These are phyloP conservation scores for Sicus ferrugineus DNA, from an alignment of 2,888 invertebrate species.

Conservation along the genomic window DNA sequence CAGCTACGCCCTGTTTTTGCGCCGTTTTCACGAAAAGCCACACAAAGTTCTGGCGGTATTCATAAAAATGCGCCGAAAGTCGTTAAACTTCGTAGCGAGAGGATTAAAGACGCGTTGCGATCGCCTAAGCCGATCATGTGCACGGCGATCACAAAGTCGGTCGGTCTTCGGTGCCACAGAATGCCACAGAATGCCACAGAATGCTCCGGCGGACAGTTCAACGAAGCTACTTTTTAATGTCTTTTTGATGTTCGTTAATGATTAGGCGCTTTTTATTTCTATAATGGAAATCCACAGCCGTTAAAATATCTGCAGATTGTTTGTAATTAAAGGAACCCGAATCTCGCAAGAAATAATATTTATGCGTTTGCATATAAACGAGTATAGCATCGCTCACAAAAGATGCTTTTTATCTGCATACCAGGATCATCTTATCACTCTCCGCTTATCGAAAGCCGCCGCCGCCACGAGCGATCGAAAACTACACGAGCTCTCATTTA, in stretches of 20 bases:
- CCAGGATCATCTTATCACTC: no score
- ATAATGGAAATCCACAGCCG: not conserved
- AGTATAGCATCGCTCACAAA: no score
- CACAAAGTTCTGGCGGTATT: slow-evolving; percentile 22
- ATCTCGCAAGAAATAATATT: no score
- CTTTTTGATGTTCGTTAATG: slow-evolving; percentile 23
- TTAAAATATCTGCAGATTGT: not conserved
- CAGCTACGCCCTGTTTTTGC: slow-evolving; percentile 6
- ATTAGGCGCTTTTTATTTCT: slow-evolving; percentile 3
- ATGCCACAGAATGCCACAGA: not conserved
- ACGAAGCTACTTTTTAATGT: slow-evolving; percentile 22
- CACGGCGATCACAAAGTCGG: slow-evolving; percentile 10
- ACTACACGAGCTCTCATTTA: no score
- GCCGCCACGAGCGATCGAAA: no score
- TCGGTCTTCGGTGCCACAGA: not conserved
- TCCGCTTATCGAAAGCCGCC: no score
- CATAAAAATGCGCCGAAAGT: slow-evolving; percentile 17
- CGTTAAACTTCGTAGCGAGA: slow-evolving; percentile 32
- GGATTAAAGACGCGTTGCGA: slow-evolving; percentile 35
- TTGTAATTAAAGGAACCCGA: not conserved
- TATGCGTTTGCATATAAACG: no score
- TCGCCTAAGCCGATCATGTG: slow-evolving; percentile 27
- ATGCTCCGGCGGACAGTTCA: not conserved
- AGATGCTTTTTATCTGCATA: no score
- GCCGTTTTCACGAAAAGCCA: not conserved